Conservation (phyloP, 2,113 vertebrate species). For the Rhineura floridana region DNA sequence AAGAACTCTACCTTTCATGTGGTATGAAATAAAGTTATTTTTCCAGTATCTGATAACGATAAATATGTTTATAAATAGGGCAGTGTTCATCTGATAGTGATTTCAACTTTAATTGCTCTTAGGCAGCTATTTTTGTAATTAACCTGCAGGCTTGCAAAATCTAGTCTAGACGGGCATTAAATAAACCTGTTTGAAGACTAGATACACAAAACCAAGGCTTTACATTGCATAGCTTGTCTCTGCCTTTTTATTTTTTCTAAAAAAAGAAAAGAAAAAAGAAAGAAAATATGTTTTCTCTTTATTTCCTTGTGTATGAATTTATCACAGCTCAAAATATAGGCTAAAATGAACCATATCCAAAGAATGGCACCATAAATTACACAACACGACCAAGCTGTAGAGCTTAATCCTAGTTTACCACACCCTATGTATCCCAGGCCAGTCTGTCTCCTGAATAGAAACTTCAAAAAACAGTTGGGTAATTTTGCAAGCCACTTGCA, state of each 20-base stretch:
- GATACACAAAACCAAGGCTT: not conserved
- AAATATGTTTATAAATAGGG: slow-evolving; percentile 69
- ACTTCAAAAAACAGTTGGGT: slow-evolving; percentile 22
- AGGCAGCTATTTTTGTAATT: slow-evolving; percentile 65
- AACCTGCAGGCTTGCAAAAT: slow-evolving; percentile 60
- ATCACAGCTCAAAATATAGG: not conserved
- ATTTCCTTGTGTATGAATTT: fast-evolving
- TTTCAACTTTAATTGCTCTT: slow-evolving; percentile 67
- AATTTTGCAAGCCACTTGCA: slow-evolving; percentile 55
- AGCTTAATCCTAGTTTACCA: slow-evolving; percentile 54
- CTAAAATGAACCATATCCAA: slow-evolving; percentile 13
- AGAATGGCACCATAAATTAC: slow-evolving; percentile 35
- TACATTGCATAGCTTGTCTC: not conserved
- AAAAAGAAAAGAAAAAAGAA: too few species aligned
- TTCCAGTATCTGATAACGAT: slow-evolving; percentile 66
- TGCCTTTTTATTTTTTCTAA: not conserved
- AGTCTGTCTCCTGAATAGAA: slow-evolving; percentile 36
- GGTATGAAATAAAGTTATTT: slow-evolving; percentile 56
- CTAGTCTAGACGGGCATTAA: slow-evolving; percentile 61
- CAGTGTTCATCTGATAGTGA: slow-evolving; percentile 63
- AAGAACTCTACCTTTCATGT: slow-evolving; percentile 1
- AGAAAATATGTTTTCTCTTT: not conserved
- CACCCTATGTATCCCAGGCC: slow-evolving; percentile 57
- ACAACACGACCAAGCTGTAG: slow-evolving; percentile 39
- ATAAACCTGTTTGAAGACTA: slow-evolving; percentile 44